phyloP scores from a whole-genome alignment of 2,888 invertebrate species.

The Ormyrus thymus region DNA sequence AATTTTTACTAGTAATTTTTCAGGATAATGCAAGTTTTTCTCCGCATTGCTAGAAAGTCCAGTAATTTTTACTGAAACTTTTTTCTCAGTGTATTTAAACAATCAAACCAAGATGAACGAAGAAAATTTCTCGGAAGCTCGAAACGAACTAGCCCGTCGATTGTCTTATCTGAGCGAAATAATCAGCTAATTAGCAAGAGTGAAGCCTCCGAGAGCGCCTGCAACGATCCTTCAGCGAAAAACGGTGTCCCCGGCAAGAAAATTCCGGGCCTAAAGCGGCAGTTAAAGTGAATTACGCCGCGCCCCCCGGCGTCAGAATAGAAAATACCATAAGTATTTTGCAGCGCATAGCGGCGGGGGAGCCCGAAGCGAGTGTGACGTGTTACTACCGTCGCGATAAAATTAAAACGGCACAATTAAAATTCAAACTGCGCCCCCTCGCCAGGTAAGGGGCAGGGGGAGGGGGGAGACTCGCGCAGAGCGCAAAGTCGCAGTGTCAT shows the following conservation, averaged over 20 bases:
- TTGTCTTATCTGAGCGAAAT: too few relatives aligned
- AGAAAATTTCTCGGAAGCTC: too few relatives aligned
- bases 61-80: too few relatives aligned
- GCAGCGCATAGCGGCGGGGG: constrained; percentile 20
- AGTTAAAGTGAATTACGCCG: constrained; percentile 40
- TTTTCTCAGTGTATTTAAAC: too few relatives aligned
- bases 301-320: constrained; percentile 29
- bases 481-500: constrained; percentile 57
- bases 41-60: too few relatives aligned
- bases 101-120: too few relatives aligned
- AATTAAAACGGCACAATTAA: constrained; percentile 65
- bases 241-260: not conserved
- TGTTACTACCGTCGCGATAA: constrained; percentile 47
- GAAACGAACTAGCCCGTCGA: too few relatives aligned
- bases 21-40: too few relatives aligned
- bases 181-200: too few relatives aligned
- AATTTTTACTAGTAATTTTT: too few relatives aligned
- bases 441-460: not conserved
- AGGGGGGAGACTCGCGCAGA: constrained; percentile 41
- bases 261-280: constrained; percentile 9
- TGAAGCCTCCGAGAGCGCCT: too few relatives aligned
- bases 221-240: too few relatives aligned
- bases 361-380: constrained; percentile 23
- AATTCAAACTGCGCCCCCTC: constrained; percentile 59
- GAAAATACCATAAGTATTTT: constrained; percentile 53